These are phyloP conservation scores for Aphidius gifuensis DNA, from an alignment of 1,140 invertebrate genomes.

Conservation along the genomic window DNA sequence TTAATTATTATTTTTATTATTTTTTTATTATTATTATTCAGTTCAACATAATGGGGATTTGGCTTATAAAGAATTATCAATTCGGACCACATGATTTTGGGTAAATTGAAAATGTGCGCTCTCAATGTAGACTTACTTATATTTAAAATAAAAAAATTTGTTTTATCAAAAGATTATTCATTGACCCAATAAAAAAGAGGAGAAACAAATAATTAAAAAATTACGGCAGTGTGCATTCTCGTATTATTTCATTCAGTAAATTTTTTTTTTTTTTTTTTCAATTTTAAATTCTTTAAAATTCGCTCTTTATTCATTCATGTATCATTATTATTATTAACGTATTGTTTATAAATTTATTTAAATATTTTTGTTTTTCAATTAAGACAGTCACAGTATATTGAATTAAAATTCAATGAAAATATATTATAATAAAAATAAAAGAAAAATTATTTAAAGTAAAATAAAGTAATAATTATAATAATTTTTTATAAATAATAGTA, in stretches of 20 bases:
- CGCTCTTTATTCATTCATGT: neutral
- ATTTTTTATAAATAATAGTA: no score
- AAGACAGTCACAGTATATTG: no score
- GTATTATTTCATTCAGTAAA: slow-evolving; percentile 25
- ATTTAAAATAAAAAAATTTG: neutral
- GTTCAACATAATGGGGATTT: neutral
- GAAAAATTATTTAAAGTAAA: no score
- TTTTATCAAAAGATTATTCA: neutral
- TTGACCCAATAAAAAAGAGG: slow-evolving; percentile 17
- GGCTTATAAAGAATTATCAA: slow-evolving; percentile 22
- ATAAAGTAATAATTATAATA: no score
- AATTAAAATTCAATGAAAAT: no score
- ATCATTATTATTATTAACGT: no score
- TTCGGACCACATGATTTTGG: slow-evolving; percentile 16
- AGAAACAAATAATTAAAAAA: slow-evolving; percentile 32
- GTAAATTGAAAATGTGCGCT: slow-evolving; percentile 27
- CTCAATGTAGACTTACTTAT: neutral
- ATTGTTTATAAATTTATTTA: no score
- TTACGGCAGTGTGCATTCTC: slow-evolving; percentile 43
- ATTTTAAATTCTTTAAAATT: slow-evolving; percentile 10
- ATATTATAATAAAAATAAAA: no score
- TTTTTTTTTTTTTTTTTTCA: slow-evolving; percentile 8
- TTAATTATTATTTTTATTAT: neutral
- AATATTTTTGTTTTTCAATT: no score
- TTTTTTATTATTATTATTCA: slow-evolving; percentile 1